Conservation (phyloP, 2,797 vertebrate genomes). For the Podargus strigoides region DNA sequence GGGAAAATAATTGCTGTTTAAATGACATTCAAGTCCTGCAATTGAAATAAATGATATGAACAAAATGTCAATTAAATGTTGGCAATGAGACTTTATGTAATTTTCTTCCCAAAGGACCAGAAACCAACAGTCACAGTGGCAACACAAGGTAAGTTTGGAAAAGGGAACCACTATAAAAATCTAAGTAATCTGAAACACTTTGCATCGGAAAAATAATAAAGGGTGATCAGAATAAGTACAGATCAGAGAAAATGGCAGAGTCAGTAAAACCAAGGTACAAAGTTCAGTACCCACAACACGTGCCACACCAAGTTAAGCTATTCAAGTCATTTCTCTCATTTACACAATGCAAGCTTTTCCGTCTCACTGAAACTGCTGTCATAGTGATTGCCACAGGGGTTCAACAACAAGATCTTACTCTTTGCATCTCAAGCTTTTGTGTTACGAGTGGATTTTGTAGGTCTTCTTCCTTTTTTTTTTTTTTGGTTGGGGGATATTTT, state of each 20-base stretch:
- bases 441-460: not conserved
- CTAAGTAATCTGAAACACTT: not conserved
- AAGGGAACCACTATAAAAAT: not conserved
- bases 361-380: not conserved
- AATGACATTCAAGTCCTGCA: not conserved
- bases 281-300: not conserved
- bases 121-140: not conserved
- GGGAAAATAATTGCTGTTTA: not conserved
- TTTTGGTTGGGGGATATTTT: not conserved
- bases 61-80: constrained; percentile 25
- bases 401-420: not conserved
- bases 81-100: not conserved
- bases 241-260: not conserved
- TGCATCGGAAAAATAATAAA: not conserved
- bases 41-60: constrained; percentile 1
- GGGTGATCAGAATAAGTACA: not conserved
- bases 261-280: not conserved
- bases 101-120: not conserved
- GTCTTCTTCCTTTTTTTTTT: not conserved
- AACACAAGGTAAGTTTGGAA: not conserved
- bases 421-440: not conserved
- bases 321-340: not conserved
- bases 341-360: not conserved
- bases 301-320: not conserved
- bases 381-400: not conserved